Evolutionary conservation across 2,888 invertebrate species (phyloP).

Genomic region (Drosophila cracens): DNA sequence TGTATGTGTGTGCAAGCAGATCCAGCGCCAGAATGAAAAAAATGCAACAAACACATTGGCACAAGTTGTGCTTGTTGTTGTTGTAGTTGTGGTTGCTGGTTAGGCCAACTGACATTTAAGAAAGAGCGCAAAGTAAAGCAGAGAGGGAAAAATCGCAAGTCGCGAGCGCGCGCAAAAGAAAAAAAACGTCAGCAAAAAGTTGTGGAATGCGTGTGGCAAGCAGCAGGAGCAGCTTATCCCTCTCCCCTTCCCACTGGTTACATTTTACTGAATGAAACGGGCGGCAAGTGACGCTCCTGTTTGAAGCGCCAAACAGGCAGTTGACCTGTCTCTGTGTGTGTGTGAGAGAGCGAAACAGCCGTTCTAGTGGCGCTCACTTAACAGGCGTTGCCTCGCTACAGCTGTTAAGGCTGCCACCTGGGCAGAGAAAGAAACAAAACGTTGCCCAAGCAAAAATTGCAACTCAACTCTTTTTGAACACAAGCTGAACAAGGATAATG

Average conservation of each 20-base stretch:
- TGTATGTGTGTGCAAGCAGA: constrained; percentile 35
- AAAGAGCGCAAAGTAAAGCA: constrained; percentile 20
- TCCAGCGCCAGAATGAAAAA: constrained; percentile 47
- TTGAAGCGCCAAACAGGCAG: constrained; percentile 43
- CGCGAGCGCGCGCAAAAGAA: constrained; percentile 21
- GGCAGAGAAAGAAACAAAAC: constrained; percentile 23
- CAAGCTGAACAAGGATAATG: background rate
- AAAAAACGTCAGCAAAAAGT: constrained; percentile 28
- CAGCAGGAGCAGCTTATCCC: constrained; percentile 29
- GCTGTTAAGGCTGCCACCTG: constrained; percentile 66
- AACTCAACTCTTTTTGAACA: background rate
- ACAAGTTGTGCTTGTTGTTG: constrained; percentile 24
- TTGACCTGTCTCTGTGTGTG: constrained; percentile 32
- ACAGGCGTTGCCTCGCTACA: constrained; percentile 54
- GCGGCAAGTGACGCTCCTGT: constrained; percentile 38
- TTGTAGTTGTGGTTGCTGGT: constrained; percentile 31
- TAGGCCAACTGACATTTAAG: constrained; percentile 66
- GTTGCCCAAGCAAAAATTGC: background rate
- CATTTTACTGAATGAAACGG: constrained; percentile 48
- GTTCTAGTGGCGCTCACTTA: constrained; percentile 52
- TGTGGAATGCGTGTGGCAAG: constrained; percentile 43
- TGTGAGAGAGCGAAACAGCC: constrained; percentile 54
- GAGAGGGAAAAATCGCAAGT: constrained; percentile 16
- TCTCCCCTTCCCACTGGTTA: background rate
- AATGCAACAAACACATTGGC: constrained; percentile 70